Conservation (phyloP, 64 coral and sea anemone species). For the Hydrozoanthus tunicans region DNA sequence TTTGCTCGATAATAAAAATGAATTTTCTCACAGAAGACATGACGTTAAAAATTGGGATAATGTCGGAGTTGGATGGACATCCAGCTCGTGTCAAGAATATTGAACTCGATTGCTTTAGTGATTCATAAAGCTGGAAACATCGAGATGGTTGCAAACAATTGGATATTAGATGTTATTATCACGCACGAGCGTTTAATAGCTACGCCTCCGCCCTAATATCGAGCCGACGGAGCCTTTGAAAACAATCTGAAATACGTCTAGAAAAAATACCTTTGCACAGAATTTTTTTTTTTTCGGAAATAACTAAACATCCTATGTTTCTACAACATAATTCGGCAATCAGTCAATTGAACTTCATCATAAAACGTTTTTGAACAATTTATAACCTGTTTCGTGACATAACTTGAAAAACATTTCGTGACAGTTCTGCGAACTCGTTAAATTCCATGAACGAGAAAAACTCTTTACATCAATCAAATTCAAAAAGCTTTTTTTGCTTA, state of each 20-base stretch:
- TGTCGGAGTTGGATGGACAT: too few species aligned
- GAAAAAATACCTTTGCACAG: not conserved
- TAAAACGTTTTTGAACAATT: not conserved
- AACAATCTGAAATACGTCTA: conserved; percentile 2
- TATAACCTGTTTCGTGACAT: conserved; percentile 3
- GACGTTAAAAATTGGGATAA: too few species aligned
- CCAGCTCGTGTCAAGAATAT: too few species aligned
- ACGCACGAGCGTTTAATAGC: not conserved
- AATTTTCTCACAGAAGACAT: too few species aligned
- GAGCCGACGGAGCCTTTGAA: too few species aligned
- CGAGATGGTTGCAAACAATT: conserved; percentile 18
- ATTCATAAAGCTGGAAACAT: not conserved
- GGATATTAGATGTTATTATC: not conserved
- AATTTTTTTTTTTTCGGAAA: not conserved
- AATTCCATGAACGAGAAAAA: not conserved
- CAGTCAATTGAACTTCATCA: not conserved
- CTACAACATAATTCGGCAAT: too few species aligned
- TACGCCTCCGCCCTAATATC: not conserved
- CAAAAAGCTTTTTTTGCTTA: conserved; percentile 12
- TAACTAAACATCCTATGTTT: not conserved
- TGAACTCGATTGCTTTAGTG: too few species aligned
- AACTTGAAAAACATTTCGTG: not conserved
- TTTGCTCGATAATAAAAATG: too few species aligned
- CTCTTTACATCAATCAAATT: not conserved
- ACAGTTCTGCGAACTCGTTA: not conserved